phyloP scores from a whole-genome alignment of 2,113 vertebrate species.

The Entelurus aequoreus region DNA sequence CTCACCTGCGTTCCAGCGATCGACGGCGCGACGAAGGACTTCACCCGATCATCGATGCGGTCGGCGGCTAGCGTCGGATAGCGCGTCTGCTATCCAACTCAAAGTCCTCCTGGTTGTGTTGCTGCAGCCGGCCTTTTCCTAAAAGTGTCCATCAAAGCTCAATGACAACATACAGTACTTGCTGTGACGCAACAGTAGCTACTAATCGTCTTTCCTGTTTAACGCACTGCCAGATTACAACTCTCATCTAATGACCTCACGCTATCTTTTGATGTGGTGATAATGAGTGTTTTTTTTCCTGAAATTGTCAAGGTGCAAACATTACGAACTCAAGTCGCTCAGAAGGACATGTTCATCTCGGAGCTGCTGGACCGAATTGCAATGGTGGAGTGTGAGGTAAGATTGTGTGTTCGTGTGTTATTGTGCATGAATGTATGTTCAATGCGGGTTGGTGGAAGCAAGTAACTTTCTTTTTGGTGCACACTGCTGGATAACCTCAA shows the following conservation, averaged over 20 bases:
- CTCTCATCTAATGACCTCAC: too few relatives aligned
- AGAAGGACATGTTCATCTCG: conserved; percentile 92
- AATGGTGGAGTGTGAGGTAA: conserved; percentile 96
- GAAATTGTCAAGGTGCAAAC: conserved; percentile 76
- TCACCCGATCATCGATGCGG: too few relatives aligned
- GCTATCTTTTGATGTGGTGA: neutral
- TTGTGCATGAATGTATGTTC: conserved; percentile 25
- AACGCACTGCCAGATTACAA: neutral
- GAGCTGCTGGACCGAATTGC: conserved; percentile 94
- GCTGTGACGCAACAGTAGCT: neutral
- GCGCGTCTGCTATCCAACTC: too few relatives aligned
- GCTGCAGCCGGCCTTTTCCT: too few relatives aligned
- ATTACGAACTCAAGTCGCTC: conserved; percentile 82
- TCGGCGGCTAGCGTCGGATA: too few relatives aligned
- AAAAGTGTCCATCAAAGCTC: neutral
- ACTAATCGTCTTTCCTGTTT: neutral
- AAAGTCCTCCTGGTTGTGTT: too few relatives aligned
- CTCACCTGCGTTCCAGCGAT: too few relatives aligned
- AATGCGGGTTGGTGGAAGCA: conserved; percentile 18
- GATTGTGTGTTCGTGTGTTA: conserved; percentile 31
- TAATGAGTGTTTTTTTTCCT: conserved; percentile 7
- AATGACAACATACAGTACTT: neutral
- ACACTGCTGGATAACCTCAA: conserved; percentile 14
- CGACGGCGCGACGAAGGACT: too few relatives aligned
- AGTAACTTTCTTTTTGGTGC: neutral